These are phyloP conservation scores for Pangasianodon gigas DNA, from an alignment of 2,113 vertebrate genomes.

Conservation along the genomic window DNA sequence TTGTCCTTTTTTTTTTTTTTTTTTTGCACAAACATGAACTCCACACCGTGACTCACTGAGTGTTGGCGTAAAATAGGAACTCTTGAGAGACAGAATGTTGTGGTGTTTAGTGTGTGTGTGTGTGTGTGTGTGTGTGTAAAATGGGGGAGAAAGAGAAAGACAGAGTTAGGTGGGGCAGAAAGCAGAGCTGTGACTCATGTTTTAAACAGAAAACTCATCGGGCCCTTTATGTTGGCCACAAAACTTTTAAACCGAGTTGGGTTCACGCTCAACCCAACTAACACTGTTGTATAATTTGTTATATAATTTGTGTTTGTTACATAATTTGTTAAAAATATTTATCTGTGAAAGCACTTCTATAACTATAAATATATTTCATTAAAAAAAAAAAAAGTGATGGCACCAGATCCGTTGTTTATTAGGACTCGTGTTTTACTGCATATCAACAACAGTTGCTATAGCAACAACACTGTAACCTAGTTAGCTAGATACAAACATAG, in stretches of 20 bases:
- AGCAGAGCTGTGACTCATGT: slow-evolving; percentile 26
- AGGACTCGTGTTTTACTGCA: background rate
- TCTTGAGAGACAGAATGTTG: background rate
- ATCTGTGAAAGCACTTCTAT: background rate
- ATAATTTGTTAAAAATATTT: background rate
- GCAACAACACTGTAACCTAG: background rate
- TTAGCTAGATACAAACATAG: background rate
- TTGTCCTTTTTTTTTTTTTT: background rate
- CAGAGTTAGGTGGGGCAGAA: slow-evolving; percentile 2
- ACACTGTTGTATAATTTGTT: background rate
- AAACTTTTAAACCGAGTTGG: background rate
- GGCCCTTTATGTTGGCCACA: background rate
- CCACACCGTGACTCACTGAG: background rate
- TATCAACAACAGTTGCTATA: background rate
- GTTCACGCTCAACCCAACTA: background rate
- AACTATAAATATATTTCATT: too few relatives aligned
- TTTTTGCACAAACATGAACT: background rate
- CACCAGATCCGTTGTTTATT: background rate
- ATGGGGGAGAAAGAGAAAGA: background rate
- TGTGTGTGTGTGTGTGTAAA: background rate
- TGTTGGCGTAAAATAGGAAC: background rate
- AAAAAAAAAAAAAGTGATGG: background rate
- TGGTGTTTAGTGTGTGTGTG: background rate
- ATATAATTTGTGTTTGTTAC: too few relatives aligned
- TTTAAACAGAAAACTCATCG: background rate